These are phyloP conservation scores for Cylas formicarius DNA, from an alignment of 1,140 invertebrate genomes.

Conservation along the genomic window DNA sequence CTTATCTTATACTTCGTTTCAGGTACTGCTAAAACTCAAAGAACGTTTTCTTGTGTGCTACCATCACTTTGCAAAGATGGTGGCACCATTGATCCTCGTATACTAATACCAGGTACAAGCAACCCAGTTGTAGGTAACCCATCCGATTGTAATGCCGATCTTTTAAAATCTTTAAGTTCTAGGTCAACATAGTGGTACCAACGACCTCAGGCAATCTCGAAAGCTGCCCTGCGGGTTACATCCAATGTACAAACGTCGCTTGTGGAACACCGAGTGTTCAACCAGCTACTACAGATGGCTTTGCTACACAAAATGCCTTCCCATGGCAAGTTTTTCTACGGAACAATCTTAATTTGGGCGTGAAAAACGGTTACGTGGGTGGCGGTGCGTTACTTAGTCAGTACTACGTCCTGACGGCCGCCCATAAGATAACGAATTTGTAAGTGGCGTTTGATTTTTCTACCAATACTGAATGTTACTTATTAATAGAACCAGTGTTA, in stretches of 20 bases:
- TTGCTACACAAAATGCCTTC: slow-evolving; percentile 24
- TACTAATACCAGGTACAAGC: background rate
- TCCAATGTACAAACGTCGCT: slow-evolving; percentile 14
- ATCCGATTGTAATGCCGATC: background rate
- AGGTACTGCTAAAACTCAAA: background rate
- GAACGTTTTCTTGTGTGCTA: slow-evolving; percentile 6
- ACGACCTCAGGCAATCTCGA: no score
- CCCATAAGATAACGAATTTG: slow-evolving; percentile 32
- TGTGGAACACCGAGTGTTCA: slow-evolving; percentile 16
- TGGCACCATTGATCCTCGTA: slow-evolving; percentile 18
- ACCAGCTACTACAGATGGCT: slow-evolving; percentile 23
- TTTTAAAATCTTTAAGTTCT: no score
- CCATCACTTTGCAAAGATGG: slow-evolving; percentile 11
- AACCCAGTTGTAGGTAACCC: background rate
- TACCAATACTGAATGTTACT: background rate
- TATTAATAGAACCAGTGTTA: slow-evolving; percentile 26
- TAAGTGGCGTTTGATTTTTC: slow-evolving; percentile 14
- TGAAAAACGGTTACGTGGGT: slow-evolving; percentile 30
- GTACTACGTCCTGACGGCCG: slow-evolving; percentile 31
- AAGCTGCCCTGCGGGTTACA: slow-evolving; percentile 17
- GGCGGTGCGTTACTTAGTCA: slow-evolving; percentile 31
- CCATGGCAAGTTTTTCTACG: slow-evolving; percentile 31
- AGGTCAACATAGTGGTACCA: no score
- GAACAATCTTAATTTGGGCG: slow-evolving; percentile 10
- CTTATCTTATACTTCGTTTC: no score